Evolutionary conservation across 2,113 vertebrate genomes (phyloP), one percentile per base, ranked within the genome.

Genomic region (Engystomops pustulosus): DNA sequence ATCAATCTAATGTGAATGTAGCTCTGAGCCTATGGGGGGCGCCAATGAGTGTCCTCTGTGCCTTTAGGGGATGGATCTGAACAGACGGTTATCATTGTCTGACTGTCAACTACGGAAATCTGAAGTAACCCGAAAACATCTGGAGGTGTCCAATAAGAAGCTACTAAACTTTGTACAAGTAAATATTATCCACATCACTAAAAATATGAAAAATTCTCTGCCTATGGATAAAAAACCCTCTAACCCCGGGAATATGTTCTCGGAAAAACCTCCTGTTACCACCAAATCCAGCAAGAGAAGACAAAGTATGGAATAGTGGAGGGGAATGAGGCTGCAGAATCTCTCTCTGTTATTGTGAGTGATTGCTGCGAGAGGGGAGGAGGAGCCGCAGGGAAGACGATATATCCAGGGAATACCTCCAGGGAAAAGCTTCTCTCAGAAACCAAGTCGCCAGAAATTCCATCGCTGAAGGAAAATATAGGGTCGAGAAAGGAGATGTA

Each of bases 121-220:
- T 0, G 96, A 97, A 86, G 87, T 94, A 36, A 93, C 90, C 2
- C 92, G 94, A 85, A 97, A 94, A 89, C 94, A 95, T 69, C 90
- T 97, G 89, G 96, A 96, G 88, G 89, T 95, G 85, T 95, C 94
- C 87, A 96, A 97, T 41, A 94, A 92, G 90, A 97, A 94, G 44
- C 93, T 97, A 78, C 91, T 97, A 18, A 91, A 92, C 60, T 97
- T 97, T 74, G 95, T 94, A 74, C 94, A 96, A 94, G 96, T 95
- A 89, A 90, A 9, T 58, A 25, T 7, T 1, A 27, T 1, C 11
- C 27, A 4, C 58, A 27, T 49, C 47, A 3, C 17, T 18, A 49
- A 49, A 18, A 58, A 25, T 58, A n/a, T n/a, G n/a, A n/a, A n/a
- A n/a, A n/a, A n/a, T n/a, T n/a, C n/a, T n/a, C n/a, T n/a, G n/a